Evolutionary conservation across 2,797 vertebrate species (phyloP).

Genomic region (Channa striata): DNA sequence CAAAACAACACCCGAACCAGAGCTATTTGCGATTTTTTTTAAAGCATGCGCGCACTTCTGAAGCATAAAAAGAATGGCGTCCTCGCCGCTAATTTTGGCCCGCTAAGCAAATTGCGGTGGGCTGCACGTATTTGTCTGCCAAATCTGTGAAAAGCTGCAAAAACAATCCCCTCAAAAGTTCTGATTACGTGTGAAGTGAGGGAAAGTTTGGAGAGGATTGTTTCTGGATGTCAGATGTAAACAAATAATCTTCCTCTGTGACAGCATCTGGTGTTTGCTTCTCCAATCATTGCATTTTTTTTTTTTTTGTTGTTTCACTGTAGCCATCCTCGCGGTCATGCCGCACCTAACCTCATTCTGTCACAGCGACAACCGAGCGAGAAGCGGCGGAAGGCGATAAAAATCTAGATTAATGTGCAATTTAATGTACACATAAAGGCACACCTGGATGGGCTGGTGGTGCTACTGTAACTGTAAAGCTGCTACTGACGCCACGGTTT

Average conservation of each 20-base stretch:
- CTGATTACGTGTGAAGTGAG: slow-evolving; percentile 39
- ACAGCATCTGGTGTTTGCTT: slow-evolving; percentile 71
- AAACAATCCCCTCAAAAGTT: slow-evolving; percentile 62
- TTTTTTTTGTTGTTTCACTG: slow-evolving; percentile 51
- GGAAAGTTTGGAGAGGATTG: slow-evolving; percentile 51
- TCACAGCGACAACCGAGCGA: slow-evolving; percentile 55
- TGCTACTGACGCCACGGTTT: slow-evolving; percentile 17
- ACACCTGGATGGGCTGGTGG: slow-evolving; percentile 71
- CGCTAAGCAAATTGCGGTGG: slow-evolving; percentile 57
- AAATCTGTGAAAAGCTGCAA: slow-evolving; percentile 38
- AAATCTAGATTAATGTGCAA: slow-evolving; percentile 73
- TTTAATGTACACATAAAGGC: slow-evolving; percentile 79
- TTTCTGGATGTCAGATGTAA: slow-evolving; percentile 59
- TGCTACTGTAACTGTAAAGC: slow-evolving; percentile 43
- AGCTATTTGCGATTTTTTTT: slow-evolving; percentile 52
- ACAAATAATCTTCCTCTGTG: slow-evolving; percentile 56
- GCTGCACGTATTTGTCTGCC: slow-evolving; percentile 43
- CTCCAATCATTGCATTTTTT: slow-evolving; percentile 44
- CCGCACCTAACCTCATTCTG: slow-evolving; percentile 63
- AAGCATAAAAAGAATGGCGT: slow-evolving; percentile 55
- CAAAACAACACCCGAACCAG: slow-evolving; percentile 56
- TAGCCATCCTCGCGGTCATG: slow-evolving; percentile 58
- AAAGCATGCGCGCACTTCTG: slow-evolving; percentile 33
- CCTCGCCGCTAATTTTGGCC: slow-evolving; percentile 54
- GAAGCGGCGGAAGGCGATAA: slow-evolving; percentile 60